Conservation (phyloP, 35 echinoderm and acorn worm species). For the Ptychodera flava region DNA sequence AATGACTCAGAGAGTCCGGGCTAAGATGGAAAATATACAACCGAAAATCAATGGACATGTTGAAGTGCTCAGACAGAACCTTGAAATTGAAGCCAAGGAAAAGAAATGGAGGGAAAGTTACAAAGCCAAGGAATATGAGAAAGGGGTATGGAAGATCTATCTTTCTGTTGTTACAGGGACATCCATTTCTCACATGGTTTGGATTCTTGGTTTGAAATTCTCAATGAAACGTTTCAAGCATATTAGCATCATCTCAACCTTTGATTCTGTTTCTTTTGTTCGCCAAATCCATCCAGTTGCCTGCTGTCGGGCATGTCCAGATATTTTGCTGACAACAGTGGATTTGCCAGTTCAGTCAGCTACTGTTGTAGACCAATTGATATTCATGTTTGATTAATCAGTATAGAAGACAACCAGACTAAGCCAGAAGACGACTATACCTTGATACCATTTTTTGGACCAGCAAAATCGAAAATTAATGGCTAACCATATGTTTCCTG, state of each 20-base stretch:
- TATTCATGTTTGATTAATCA: too few relatives aligned
- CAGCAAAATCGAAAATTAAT: too few relatives aligned
- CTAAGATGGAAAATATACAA: conserved; percentile 72
- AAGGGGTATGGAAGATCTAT: not conserved
- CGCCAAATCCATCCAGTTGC: too few relatives aligned
- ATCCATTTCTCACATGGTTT: not conserved
- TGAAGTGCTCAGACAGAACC: conserved; percentile 73
- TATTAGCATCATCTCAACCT: not conserved
- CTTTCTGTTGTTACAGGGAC: not conserved
- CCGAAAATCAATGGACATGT: conserved; percentile 72
- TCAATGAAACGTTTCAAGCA: conserved; percentile 46
- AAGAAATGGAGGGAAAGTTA: conserved; percentile 64
- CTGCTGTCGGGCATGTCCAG: too few relatives aligned
- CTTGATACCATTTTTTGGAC: too few relatives aligned
- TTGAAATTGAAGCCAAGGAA: conserved; percentile 53
- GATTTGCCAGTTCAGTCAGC: too few relatives aligned
- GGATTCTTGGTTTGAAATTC: not conserved
- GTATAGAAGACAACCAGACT: too few relatives aligned
- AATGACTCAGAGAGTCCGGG: conserved; percentile 59
- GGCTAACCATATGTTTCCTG: too few relatives aligned
- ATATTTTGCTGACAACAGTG: too few relatives aligned
- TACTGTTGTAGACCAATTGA: too few relatives aligned
- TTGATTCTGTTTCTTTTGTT: not conserved
- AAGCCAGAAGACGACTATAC: too few relatives aligned
- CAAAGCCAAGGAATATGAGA: conserved; percentile 4